phyloP scores from a whole-genome alignment of 2,113 vertebrate species.

The Desmodus rotundus region DNA sequence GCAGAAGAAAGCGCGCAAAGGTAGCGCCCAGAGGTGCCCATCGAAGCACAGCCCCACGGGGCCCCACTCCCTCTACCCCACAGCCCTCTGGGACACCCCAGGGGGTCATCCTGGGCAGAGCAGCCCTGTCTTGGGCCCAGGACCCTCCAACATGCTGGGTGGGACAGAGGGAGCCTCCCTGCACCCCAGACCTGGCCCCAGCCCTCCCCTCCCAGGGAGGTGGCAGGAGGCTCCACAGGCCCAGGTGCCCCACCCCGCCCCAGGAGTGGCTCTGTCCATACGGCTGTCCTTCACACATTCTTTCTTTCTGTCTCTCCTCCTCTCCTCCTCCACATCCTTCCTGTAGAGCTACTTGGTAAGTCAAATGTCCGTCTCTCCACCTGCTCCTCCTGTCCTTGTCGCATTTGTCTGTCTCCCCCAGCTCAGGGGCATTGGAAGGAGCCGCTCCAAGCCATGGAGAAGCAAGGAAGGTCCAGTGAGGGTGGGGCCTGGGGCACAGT shows the following conservation, averaged over 20 bases:
- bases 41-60: neutral
- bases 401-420: slow-evolving; percentile 63
- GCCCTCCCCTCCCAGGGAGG: neutral
- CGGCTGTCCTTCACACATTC: slow-evolving; percentile 81
- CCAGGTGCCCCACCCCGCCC: neutral
- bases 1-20: slow-evolving; percentile 98
- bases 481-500: slow-evolving; percentile 50
- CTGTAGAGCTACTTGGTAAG: slow-evolving; percentile 91
- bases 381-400: slow-evolving; percentile 51
- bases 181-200: neutral
- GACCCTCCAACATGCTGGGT: slow-evolving; percentile 36
- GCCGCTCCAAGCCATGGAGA: slow-evolving; percentile 19
- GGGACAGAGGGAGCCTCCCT: slow-evolving; percentile 55
- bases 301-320: slow-evolving; percentile 73
- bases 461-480: slow-evolving; percentile 13
- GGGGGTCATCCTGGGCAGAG: neutral
- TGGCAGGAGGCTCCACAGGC: neutral
- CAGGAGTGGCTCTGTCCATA: slow-evolving; percentile 60
- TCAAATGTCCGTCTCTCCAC: slow-evolving; percentile 67
- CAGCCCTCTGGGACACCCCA: neutral
- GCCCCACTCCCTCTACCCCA: neutral
- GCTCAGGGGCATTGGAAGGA: slow-evolving; percentile 66
- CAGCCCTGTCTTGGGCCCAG: neutral
- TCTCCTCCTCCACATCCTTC: slow-evolving; percentile 82
- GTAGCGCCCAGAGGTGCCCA: slow-evolving; percentile 68